Conservation (phyloP, 2,113 vertebrate species). For the Zapornia atra region DNA sequence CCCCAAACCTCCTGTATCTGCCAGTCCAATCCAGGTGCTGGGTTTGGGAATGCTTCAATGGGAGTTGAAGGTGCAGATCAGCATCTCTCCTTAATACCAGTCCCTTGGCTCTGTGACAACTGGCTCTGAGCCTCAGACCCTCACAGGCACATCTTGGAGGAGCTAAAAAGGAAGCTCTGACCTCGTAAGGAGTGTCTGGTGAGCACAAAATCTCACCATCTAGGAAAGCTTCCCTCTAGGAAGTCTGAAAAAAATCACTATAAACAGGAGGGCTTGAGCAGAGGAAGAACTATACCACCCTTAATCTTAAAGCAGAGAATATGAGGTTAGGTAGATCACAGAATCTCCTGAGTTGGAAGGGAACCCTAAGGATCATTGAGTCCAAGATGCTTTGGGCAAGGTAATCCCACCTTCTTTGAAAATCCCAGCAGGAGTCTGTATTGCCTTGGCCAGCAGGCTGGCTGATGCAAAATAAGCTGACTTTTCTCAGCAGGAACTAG, state of each 20-base stretch:
- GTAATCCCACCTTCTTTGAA: not conserved
- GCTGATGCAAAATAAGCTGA: not conserved
- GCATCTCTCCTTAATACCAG: not conserved
- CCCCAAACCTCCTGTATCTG: not conserved
- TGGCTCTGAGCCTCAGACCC: not conserved
- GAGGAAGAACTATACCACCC: accelerated
- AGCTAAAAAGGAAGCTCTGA: not conserved
- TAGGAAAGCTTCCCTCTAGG: not conserved
- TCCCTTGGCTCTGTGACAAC: not conserved
- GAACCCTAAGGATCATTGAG: too few species aligned
- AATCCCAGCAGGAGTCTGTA: not conserved
- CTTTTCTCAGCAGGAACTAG: not conserved
- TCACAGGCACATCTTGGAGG: not conserved
- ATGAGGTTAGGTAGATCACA: not conserved
- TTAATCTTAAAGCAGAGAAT: accelerated
- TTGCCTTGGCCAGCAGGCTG: not conserved
- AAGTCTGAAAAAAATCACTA: not conserved
- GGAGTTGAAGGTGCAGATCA: not conserved
- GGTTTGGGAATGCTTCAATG: not conserved
- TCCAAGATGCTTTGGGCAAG: not conserved
- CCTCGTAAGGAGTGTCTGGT: not conserved
- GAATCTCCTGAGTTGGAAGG: too few species aligned
- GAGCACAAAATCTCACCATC: not conserved
- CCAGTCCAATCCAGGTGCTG: not conserved
- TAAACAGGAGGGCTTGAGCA: not conserved